These are phyloP conservation scores for Drosophila pseudotalamancana DNA, from an alignment of 2,888 invertebrate species.

Conservation along the genomic window DNA sequence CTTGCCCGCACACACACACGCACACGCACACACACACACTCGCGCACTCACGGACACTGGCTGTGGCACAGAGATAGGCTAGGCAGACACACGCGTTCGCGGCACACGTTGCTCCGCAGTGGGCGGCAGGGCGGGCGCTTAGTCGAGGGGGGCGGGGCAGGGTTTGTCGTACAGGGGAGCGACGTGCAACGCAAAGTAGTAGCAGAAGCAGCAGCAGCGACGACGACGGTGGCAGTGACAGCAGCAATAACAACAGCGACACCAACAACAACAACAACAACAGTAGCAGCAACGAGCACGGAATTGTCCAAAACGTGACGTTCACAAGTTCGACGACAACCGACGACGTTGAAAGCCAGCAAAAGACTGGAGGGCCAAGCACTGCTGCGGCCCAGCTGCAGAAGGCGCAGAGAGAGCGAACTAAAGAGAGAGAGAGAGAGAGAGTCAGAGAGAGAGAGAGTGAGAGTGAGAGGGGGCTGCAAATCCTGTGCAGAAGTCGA, in stretches of 20 bases:
- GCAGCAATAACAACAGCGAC: constrained; percentile 48
- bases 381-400: constrained; percentile 20
- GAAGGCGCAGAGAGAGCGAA: background rate
- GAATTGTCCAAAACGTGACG: constrained; percentile 35
- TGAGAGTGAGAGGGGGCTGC: background rate
- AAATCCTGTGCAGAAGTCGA: constrained; percentile 36
- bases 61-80: constrained; percentile 46
- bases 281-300: constrained; percentile 61
- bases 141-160: constrained; percentile 15
- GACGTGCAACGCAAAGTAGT: constrained; percentile 65
- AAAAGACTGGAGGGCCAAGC: constrained; percentile 62
- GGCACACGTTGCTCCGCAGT: constrained; percentile 46
- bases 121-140: constrained; percentile 9
- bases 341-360: constrained; percentile 72
- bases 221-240: constrained; percentile 57
- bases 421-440: constrained; percentile 3
- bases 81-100: constrained; percentile 59
- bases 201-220: constrained; percentile 51
- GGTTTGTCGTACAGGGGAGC: constrained; percentile 14
- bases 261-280: constrained; percentile 40
- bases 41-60: constrained; percentile 39
- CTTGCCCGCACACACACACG: constrained; percentile 54
- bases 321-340: constrained; percentile 42
- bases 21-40: constrained; percentile 9
- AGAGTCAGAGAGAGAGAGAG: constrained; percentile 4